Evolutionary conservation across 2,797 vertebrate genomes (phyloP).

Genomic region (Parambassis ranga): DNA sequence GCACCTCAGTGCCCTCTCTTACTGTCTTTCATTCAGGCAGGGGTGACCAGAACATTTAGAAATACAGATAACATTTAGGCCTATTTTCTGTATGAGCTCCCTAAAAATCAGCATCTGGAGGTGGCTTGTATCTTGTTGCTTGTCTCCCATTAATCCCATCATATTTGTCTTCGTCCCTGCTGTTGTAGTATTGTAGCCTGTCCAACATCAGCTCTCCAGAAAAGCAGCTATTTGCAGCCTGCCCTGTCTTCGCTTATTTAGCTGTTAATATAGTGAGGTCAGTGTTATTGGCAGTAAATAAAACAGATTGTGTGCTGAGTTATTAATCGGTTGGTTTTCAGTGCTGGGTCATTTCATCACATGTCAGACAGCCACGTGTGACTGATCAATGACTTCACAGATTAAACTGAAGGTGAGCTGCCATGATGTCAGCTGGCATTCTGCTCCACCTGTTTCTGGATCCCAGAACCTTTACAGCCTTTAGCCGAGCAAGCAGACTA

Average conservation of each 20-base stretch:
- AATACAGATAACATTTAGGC: not conserved
- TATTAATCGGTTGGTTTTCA: slow-evolving; percentile 23
- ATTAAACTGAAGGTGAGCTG: too few species aligned
- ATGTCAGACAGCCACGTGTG: too few species aligned
- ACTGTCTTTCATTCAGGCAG: not conserved
- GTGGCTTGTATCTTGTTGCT: not conserved
- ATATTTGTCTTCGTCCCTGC: slow-evolving; percentile 31
- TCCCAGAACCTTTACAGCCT: too few species aligned
- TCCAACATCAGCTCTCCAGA: slow-evolving; percentile 35
- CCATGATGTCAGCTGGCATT: too few species aligned
- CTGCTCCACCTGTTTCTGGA: too few species aligned
- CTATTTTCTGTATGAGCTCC: not conserved
- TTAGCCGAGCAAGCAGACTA: too few species aligned
- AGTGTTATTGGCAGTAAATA: slow-evolving; percentile 35
- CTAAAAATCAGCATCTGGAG: not conserved
- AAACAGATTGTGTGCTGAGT: slow-evolving; percentile 27
- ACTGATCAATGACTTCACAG: too few species aligned
- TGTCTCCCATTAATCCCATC: not conserved
- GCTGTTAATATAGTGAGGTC: slow-evolving; percentile 37
- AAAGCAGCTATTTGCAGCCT: slow-evolving; percentile 59
- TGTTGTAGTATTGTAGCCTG: not conserved
- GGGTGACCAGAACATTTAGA: not conserved
- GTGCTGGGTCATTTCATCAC: too few species aligned
- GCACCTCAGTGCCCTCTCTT: not conserved
- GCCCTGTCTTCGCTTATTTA: slow-evolving; percentile 37